Evolutionary conservation across 2,113 vertebrate species (phyloP).

Genomic region (Sclerurus mexicanus): DNA sequence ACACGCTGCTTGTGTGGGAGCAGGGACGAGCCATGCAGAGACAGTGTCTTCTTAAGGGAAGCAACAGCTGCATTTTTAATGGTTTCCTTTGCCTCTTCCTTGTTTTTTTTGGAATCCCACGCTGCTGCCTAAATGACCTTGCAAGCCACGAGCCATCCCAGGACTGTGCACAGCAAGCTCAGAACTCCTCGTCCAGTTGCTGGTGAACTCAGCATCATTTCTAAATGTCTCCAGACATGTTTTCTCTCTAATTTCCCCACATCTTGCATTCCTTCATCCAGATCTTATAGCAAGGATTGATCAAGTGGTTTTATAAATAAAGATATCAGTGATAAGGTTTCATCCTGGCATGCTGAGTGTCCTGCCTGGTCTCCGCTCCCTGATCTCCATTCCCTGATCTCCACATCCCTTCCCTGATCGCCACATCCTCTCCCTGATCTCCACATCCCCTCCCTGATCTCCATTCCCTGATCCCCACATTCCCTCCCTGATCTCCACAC

Average conservation of each 20-base stretch:
- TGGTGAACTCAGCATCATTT: neutral
- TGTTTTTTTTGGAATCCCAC: neutral
- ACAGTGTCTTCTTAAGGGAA: neutral
- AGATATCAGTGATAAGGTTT: neutral
- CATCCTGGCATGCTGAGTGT: neutral
- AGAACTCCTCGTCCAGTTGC: neutral
- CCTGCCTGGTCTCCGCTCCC: neutral
- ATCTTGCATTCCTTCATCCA: neutral
- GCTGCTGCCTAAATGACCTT: neutral
- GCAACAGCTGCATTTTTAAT: neutral
- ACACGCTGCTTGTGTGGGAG: neutral
- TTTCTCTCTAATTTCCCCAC: neutral
- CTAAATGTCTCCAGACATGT: neutral
- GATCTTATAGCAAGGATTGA: neutral
- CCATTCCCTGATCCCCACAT: neutral
- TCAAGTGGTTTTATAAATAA: neutral
- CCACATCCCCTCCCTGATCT: too few relatives aligned
- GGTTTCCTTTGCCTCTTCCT: neutral
- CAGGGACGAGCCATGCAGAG: neutral
- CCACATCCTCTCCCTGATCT: too few relatives aligned
- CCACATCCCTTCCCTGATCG: too few relatives aligned
- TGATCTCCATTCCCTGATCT: too few relatives aligned
- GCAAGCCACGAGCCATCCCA: neutral
- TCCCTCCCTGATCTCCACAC: neutral
- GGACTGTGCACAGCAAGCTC: neutral